phyloP scores from a whole-genome alignment of 2,888 invertebrate species.

The Gastrophysa polygoni region DNA sequence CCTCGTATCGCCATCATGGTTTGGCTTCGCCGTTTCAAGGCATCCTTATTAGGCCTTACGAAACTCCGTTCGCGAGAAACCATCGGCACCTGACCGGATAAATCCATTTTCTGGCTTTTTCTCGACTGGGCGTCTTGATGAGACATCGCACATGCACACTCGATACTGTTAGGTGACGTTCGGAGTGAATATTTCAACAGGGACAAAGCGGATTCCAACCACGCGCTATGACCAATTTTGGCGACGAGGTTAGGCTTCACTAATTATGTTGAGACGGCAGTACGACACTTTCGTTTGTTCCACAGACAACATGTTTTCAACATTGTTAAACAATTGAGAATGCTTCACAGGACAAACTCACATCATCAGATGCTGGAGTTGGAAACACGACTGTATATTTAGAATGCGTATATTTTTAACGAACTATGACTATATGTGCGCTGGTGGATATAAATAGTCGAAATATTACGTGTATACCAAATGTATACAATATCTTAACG shows the following conservation, averaged over 20 bases:
- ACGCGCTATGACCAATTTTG: constrained; percentile 53
- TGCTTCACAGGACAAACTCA: constrained; percentile 9
- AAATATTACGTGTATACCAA: constrained; percentile 36
- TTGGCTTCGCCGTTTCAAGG: constrained; percentile 73
- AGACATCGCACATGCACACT: constrained; percentile 33
- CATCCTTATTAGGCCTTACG: constrained; percentile 64
- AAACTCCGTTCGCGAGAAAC: constrained; percentile 75
- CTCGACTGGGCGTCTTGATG: constrained; percentile 45
- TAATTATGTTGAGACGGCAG: constrained; percentile 23
- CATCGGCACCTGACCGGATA: constrained; percentile 60
- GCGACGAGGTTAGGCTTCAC: constrained; percentile 43
- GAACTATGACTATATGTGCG: constrained; percentile 37
- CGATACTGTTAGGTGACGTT: neutral
- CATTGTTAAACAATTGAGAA: neutral
- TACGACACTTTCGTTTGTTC: constrained; percentile 27
- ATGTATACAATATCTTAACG: constrained; percentile 29
- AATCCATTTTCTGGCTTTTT: constrained; percentile 59
- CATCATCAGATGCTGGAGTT: constrained; percentile 28
- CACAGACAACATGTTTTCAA: constrained; percentile 8
- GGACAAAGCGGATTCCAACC: constrained; percentile 46
- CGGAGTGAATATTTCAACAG: constrained; percentile 30
- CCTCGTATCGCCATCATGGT: constrained; percentile 71
- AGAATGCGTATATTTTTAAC: constrained; percentile 51
- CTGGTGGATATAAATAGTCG: constrained; percentile 48
- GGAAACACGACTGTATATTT: constrained; percentile 43